These are phyloP conservation scores for Anastrepha obliqua DNA, from an alignment of 1,140 invertebrate species.

Conservation along the genomic window DNA sequence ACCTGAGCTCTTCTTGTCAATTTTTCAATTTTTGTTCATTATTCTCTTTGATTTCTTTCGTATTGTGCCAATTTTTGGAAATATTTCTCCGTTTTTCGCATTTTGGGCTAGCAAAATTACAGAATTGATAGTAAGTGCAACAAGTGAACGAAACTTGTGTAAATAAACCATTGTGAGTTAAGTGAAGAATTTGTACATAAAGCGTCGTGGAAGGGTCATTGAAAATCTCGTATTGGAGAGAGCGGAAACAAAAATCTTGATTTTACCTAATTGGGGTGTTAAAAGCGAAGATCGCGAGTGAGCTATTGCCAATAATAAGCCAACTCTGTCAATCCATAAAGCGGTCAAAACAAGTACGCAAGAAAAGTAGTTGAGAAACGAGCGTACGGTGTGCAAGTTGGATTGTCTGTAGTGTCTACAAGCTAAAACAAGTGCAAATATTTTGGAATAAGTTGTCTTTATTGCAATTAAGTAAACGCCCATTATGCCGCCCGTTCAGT, in stretches of 20 bases:
- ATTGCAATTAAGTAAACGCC: constrained; percentile 38
- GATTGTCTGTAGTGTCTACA: background rate
- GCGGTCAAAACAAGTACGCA: background rate
- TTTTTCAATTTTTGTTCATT: constrained; percentile 40
- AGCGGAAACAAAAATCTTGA: constrained; percentile 32
- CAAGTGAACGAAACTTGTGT: background rate
- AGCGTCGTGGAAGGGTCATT: background rate
- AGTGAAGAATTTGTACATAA: background rate
- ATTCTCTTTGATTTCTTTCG: constrained; percentile 3
- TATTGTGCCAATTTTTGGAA: constrained; percentile 36
- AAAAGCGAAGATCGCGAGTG: constrained; percentile 34
- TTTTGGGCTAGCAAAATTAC: constrained; percentile 19
- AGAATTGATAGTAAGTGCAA: constrained; percentile 45
- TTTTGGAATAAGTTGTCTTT: background rate
- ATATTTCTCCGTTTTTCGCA: constrained; percentile 38
- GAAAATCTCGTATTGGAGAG: background rate
- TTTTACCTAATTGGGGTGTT: constrained; percentile 24
- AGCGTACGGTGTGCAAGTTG: constrained; percentile 37
- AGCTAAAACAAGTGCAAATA: constrained; percentile 11
- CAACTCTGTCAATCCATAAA: background rate
- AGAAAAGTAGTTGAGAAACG: background rate
- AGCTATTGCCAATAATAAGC: constrained; percentile 11
- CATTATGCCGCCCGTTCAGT: constrained; percentile 34
- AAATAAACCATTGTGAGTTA: background rate
- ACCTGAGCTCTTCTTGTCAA: constrained; percentile 27